Evolutionary conservation across 2,888 invertebrate genomes (phyloP), one percentile per base, ranked within the genome.

Genomic region (Agapostemon virescens): DNA sequence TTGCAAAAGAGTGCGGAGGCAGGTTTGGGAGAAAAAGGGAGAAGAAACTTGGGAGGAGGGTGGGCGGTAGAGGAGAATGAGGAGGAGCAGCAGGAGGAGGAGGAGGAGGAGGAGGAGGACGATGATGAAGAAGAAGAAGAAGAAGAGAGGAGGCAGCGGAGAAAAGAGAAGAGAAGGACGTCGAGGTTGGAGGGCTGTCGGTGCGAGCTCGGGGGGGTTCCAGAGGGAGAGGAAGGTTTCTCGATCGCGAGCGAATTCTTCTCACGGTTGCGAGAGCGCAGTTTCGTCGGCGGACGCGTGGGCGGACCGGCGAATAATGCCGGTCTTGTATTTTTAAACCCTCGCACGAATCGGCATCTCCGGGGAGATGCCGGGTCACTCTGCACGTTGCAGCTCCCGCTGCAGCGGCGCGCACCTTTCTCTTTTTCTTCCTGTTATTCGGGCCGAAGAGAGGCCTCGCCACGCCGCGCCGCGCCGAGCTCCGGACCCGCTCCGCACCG

Each of bases 301-400:
- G 90, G 90, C 90, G 90, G 88, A 89, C 87, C 88, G 84, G 89
- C 88, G 86, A 86, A 89, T 89, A 88, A 88, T 84, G 86, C 84
- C 78, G 85, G 87, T 87, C 85, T 88, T 87, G 87, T 88, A 88
- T 88, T 88, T 88, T 88, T 88, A 88, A 88, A 85, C 84, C 87
- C 88, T 87, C 81, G 79, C 79, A 82, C 85, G 87, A 83, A 83
- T 85, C 83, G 81, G 78, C 81, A 79, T 79, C 78, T 80, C 76
- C 45, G 49, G 33, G 69, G 76, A 69, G 82, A 76, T 81, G 82
- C 79, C 79, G 83, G 83, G 83, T 79, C 83, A 82, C 75, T 82
- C 77, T 20, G 82, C 77, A 45, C 82, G 73, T 81, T 80, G 78
- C 84, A 64, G 74, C 80, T 76, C 77, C 74, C 68, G 79, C 80